Evolutionary conservation across 2,888 invertebrate species (phyloP).

Genomic region (Tetheella fluctuosa): DNA sequence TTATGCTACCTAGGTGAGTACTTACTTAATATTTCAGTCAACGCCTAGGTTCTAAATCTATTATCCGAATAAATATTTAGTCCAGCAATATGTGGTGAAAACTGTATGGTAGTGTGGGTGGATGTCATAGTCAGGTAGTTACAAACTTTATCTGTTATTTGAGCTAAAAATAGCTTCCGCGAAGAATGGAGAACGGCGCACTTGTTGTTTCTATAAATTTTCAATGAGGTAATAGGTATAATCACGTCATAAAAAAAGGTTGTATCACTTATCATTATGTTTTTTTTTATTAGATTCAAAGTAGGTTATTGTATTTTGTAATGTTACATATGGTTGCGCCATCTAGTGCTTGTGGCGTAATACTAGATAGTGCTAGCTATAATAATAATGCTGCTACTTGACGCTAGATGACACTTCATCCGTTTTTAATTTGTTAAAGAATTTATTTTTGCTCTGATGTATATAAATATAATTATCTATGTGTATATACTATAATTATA

Average conservation of each 20-base stretch:
- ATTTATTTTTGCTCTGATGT: no score
- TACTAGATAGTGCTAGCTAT: conserved; percentile 4
- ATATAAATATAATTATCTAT: no score
- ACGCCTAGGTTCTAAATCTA: background rate
- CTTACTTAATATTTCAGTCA: background rate
- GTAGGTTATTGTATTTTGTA: no score
- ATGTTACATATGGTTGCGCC: conserved; percentile 29
- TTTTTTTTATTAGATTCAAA: no score
- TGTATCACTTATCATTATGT: no score
- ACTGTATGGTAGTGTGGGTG: background rate
- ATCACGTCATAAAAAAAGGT: no score
- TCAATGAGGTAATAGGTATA: background rate
- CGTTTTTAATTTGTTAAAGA: no score
- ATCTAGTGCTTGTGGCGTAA: conserved; percentile 30
- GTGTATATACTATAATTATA: no score
- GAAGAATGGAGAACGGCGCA: conserved; percentile 14
- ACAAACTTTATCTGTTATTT: conserved; percentile 24
- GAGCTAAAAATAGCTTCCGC: conserved; percentile 22
- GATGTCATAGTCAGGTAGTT: conserved; percentile 19
- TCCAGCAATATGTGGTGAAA: background rate
- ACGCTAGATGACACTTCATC: conserved; percentile 54
- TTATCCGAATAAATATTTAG: conserved; percentile 1
- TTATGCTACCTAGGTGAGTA: background rate
- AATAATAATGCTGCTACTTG: conserved; percentile 58
- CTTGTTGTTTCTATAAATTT: background rate